Conservation (phyloP, 2,113 vertebrate genomes). For the Pipra filicauda region DNA sequence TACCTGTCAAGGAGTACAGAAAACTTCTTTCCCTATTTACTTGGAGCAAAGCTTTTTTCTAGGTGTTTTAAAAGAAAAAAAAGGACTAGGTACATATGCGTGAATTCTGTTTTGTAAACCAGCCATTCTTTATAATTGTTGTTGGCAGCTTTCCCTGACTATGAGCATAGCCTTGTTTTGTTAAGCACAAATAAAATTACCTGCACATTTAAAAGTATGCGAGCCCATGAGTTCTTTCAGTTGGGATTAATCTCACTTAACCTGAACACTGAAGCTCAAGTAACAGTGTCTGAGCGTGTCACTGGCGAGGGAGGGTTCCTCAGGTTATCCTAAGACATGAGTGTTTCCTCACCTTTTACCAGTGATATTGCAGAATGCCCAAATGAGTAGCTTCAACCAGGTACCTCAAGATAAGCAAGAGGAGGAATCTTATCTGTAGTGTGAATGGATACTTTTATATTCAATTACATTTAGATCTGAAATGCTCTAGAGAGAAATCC, state of each 20-base stretch:
- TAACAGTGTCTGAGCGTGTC: background rate
- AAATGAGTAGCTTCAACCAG: background rate
- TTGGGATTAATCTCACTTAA: background rate
- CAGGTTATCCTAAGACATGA: background rate
- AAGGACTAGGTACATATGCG: background rate
- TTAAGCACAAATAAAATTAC: background rate
- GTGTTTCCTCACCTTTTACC: background rate
- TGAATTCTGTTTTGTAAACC: background rate
- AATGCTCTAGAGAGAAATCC: background rate
- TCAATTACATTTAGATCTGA: background rate
- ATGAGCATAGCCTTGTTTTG: background rate
- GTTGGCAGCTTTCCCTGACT: background rate
- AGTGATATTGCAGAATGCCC: background rate
- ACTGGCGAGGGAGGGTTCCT: background rate
- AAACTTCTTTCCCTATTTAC: background rate
- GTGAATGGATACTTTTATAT: background rate
- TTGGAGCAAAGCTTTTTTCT: background rate
- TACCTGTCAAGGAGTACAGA: background rate
- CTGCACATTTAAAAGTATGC: background rate
- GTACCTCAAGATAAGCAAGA: background rate
- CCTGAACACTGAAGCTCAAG: background rate
- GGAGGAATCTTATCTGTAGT: background rate
- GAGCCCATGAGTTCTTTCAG: background rate
- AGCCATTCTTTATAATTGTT: background rate
- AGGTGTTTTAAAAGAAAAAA: background rate